phyloP scores from a whole-genome alignment of 2,113 vertebrate species.

The Narcine bancroftii region DNA sequence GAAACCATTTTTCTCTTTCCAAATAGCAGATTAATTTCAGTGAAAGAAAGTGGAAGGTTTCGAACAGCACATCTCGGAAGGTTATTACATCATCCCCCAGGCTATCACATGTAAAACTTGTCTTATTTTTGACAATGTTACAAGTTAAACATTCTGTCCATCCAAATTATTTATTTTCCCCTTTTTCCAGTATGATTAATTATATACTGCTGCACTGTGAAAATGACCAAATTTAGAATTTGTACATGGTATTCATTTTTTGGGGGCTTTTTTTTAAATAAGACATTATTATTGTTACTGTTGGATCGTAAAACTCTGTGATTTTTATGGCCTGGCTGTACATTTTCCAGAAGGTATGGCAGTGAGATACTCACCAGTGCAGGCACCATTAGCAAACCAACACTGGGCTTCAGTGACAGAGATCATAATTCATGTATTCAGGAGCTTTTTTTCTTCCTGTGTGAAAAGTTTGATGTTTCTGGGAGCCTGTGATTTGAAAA shows the following conservation, averaged over 20 bases:
- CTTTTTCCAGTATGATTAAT: not conserved
- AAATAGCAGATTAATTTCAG: not conserved
- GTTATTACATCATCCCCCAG: not conserved
- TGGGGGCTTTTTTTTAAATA: not conserved
- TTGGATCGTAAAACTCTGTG: not conserved
- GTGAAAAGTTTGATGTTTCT: slow-evolving; percentile 64
- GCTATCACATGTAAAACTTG: not conserved
- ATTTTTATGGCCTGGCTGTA: slow-evolving; percentile 14
- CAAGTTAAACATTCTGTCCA: slow-evolving; percentile 23
- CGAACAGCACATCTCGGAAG: not conserved
- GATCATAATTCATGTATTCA: slow-evolving; percentile 62
- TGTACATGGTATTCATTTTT: not conserved
- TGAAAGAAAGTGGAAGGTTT: not conserved
- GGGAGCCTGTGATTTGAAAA: slow-evolving; percentile 74
- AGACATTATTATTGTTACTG: slow-evolving; percentile 22
- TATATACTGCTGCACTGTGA: not conserved
- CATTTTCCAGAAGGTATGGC: slow-evolving; percentile 40
- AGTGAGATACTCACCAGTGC: slow-evolving; percentile 53
- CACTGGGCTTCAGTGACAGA: slow-evolving; percentile 56
- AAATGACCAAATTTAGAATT: slow-evolving; percentile 34
- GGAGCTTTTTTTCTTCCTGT: slow-evolving; percentile 45
- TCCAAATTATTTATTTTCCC: not conserved
- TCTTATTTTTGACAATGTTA: slow-evolving; percentile 24
- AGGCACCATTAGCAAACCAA: slow-evolving; percentile 52
- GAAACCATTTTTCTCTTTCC: not conserved